phyloP scores from a whole-genome alignment of 2,797 vertebrate species.

The Microctenopoma steveboyesi region DNA sequence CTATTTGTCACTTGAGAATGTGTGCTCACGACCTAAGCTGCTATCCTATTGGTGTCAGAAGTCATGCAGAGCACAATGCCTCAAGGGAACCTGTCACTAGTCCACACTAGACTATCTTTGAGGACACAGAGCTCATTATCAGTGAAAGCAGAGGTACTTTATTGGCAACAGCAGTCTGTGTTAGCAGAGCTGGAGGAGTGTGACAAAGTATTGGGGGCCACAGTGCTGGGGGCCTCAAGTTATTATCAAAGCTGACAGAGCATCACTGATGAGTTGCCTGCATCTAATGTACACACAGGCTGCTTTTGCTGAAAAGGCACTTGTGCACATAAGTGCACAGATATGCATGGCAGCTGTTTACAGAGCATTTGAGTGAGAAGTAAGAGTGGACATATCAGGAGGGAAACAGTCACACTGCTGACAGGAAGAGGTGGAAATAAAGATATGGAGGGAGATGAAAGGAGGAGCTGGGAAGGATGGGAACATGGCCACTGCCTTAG shows the following conservation, averaged over 20 bases:
- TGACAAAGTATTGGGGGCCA: constrained; percentile 65
- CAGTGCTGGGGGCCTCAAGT: constrained; percentile 40
- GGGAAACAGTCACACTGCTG: constrained; percentile 40
- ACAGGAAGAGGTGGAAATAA: constrained; percentile 38
- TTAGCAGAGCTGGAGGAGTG: constrained; percentile 66
- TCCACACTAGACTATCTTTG: constrained; percentile 61
- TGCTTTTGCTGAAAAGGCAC: constrained; percentile 21
- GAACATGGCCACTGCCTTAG: constrained; percentile 64
- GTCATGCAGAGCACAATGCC: constrained; percentile 32
- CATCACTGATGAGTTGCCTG: constrained; percentile 57
- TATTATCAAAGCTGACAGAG: constrained; percentile 75
- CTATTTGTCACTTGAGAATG: constrained; percentile 39
- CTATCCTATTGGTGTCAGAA: constrained; percentile 62
- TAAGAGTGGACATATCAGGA: constrained; percentile 45
- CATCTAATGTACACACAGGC: constrained; percentile 38
- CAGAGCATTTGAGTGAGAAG: constrained; percentile 34
- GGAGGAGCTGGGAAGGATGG: constrained; percentile 49
- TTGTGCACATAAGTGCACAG: constrained; percentile 27
- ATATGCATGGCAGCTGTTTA: constrained; percentile 44
- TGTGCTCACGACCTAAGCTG: constrained; percentile 36
- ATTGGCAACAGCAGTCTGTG: constrained; percentile 50
- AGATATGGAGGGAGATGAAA: constrained; percentile 68
- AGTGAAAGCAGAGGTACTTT: constrained; percentile 58
- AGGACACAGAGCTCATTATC: constrained; percentile 76
- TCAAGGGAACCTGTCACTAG: constrained; percentile 56